phyloP scores from a whole-genome alignment of 2,888 invertebrate genomes.

The Criorhina ranunculi region DNA sequence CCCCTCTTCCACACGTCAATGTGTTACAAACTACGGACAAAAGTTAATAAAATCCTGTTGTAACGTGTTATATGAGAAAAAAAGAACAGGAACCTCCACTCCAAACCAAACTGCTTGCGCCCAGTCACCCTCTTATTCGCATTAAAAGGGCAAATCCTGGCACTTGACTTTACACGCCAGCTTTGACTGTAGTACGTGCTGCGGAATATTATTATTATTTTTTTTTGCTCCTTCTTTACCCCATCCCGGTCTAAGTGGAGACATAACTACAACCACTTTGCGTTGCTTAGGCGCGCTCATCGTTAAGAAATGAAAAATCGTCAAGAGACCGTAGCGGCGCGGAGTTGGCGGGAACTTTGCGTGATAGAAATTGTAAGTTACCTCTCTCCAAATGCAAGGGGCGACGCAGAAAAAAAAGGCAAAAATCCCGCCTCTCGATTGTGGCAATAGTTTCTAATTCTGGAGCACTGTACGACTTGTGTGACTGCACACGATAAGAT shows the following conservation, averaged over 20 bases:
- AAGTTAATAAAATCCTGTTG: constrained; percentile 21
- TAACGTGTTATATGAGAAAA: constrained; percentile 13
- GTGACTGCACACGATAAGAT: constrained; percentile 11
- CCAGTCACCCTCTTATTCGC: constrained; percentile 31
- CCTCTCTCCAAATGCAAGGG: not conserved
- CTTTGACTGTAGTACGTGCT: constrained; percentile 35
- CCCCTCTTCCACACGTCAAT: not conserved
- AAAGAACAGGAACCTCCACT: not conserved
- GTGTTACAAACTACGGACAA: constrained; percentile 24
- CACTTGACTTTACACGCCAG: constrained; percentile 56
- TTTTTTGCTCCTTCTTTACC: not conserved
- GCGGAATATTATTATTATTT: not conserved
- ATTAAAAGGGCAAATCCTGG: constrained; percentile 56
- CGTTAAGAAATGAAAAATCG: constrained; percentile 17
- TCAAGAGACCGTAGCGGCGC: constrained; percentile 5
- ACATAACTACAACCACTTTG: constrained; percentile 39
- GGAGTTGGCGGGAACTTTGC: constrained; percentile 47
- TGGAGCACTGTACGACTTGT: constrained; percentile 1
- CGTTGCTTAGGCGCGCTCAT: constrained; percentile 31
- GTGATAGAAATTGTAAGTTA: constrained; percentile 47
- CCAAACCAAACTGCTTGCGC: constrained; percentile 23
- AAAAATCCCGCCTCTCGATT: not conserved
- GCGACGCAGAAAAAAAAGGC: constrained; percentile 3
- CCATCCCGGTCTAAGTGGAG: not conserved
- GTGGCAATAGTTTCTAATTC: constrained; percentile 3